Evolutionary conservation across 2,888 invertebrate species (phyloP).

Genomic region (Aelia acuminata): DNA sequence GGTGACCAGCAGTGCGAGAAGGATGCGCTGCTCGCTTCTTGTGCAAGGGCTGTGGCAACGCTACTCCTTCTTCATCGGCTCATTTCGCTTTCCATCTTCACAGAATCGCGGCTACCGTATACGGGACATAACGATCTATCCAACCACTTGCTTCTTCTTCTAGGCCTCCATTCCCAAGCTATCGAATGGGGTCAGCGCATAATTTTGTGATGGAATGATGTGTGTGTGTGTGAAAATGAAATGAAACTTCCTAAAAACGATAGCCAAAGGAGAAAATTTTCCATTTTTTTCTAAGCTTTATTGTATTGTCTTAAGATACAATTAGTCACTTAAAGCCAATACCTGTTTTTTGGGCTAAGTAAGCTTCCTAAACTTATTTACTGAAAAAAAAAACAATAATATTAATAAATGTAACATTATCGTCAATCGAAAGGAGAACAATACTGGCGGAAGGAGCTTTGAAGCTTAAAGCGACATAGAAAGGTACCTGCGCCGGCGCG

Average conservation of each 20-base stretch:
- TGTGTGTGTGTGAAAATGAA: not conserved
- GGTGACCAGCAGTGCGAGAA: not conserved
- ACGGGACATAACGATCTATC: not conserved
- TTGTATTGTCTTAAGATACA: too few relatives aligned
- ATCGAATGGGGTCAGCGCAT: not conserved
- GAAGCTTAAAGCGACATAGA: too few relatives aligned
- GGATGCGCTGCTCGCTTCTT: not conserved
- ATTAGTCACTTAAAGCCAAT: too few relatives aligned
- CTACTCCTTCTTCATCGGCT: constrained; percentile 14
- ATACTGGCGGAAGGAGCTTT: too few relatives aligned
- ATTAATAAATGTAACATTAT: too few relatives aligned
- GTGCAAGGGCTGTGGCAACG: not conserved
- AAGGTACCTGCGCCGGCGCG: too few relatives aligned
- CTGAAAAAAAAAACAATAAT: too few relatives aligned
- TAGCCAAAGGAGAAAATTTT: not conserved
- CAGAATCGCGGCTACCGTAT: not conserved
- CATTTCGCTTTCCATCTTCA: not conserved
- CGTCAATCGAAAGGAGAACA: too few relatives aligned
- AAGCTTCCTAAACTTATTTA: too few relatives aligned
- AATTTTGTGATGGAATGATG: too few relatives aligned
- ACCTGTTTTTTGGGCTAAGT: too few relatives aligned
- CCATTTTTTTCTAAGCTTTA: not conserved
- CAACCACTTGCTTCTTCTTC: not conserved
- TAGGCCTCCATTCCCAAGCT: not conserved
- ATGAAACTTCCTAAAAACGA: not conserved